Evolutionary conservation across 2,797 vertebrate genomes (phyloP).

Genomic region (Propithecus deckenii): DNA sequence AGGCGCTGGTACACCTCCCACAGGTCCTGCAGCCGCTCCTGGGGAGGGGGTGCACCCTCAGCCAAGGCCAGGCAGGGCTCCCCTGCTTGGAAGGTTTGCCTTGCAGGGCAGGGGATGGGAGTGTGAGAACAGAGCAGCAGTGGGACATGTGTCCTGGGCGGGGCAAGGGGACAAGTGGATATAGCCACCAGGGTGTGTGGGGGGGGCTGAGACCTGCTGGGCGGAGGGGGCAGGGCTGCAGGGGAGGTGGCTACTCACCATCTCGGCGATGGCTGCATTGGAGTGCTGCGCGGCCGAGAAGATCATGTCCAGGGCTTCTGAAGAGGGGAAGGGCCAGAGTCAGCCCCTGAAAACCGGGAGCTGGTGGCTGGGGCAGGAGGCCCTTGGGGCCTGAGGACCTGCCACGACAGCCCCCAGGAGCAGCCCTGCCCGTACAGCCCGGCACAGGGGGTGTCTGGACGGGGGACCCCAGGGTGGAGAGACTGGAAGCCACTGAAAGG

Average conservation of each 20-base stretch:
- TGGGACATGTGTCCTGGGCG: background rate
- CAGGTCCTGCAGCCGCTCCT: conserved; percentile 92
- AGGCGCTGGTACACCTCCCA: conserved; percentile 94
- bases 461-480: background rate
- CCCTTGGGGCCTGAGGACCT: background rate
- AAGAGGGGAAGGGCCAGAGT: background rate
- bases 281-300: conserved; percentile 92
- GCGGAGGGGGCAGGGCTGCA: background rate
- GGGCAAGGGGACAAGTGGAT: background rate
- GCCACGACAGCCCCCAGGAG: background rate
- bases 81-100: background rate
- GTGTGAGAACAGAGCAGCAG: background rate
- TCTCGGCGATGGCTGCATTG: conserved; percentile 91
- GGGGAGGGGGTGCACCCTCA: background rate
- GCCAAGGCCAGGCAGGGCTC: background rate
- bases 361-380: background rate
- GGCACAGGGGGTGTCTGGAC: background rate
- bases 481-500: background rate
- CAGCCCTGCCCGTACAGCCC: background rate
- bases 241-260: conserved; percentile 83
- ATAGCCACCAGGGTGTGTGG: background rate
- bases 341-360: background rate
- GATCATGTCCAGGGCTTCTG: conserved; percentile 91
- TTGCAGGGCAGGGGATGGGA: background rate
- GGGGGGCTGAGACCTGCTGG: background rate